Base-by-base conservation (phyloP, 2,888 invertebrate genomes). In the Drosophila conformis region DNA sequence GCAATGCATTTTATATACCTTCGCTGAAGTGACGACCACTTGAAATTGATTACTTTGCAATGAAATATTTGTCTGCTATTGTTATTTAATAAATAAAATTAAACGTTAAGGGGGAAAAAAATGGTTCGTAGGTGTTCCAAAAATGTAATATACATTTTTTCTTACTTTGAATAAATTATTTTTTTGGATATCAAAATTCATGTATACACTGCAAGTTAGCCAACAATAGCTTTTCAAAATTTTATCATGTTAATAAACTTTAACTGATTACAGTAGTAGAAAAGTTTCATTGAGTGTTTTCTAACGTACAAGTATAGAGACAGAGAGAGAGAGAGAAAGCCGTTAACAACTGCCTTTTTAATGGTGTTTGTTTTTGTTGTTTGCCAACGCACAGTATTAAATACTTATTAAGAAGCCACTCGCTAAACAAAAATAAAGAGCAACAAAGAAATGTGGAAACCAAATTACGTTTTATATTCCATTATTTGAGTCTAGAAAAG, bases 401-500 rank as follows among this genome's bases (percentile, higher is more conserved):
- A 66, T 40, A 13, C 29, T 33, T 64, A 35, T 46, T 35, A 56
- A 46, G 38, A 15, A 33, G 18, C 63, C 18, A n/a, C 60, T 56
- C 36, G 11, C 27, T 21, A 42, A 59, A 40, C 13, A 40, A 51
- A 31, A 65, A 36, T 6, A 48, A 36, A 42, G 46, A 46, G 46
- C 46, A 46, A 46, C 46, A 46, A 25, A 21, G 46, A 29, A 49
- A 33, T 48, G 38, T 40, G 1, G n/a, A 51, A 62, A 68, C 48
- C 21, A 59, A 64, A 57, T 64, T 58, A 31, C 11, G 54, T 15
- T 49, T 51, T 40, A 10, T 36, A 46, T 57, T 74, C 27, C 48
- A 52, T 64, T 25, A 68, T 61, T 62, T 67, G 40, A 36, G 46
- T 40, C 35, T 21, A 11, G 29, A 57, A 29, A 52, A 46, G 48